Conservation (phyloP, 2,888 invertebrate genomes). For the Zelleria hepariella region DNA sequence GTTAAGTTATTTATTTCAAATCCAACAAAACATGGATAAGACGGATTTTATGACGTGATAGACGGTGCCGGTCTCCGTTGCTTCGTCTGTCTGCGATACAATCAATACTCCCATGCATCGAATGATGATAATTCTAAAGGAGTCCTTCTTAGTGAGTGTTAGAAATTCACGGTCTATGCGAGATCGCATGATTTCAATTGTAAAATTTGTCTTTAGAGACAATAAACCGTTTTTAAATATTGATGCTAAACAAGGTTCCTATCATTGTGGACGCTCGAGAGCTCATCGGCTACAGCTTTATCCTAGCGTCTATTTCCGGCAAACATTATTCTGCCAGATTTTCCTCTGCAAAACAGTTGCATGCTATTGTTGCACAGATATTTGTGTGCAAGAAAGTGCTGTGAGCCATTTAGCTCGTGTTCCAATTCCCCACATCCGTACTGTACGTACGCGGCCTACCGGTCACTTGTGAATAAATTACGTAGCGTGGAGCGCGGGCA, state of each 20-base stretch:
- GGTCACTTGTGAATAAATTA: neutral
- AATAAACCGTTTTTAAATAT: no score
- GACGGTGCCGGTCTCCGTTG: neutral
- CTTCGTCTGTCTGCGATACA: no score
- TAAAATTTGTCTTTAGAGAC: no score
- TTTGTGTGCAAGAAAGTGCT: neutral
- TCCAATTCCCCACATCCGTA: conserved; percentile 5
- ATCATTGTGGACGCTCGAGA: no score
- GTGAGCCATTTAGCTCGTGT: neutral
- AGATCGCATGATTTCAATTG: no score
- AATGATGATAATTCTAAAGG: no score
- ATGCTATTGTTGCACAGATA: neutral
- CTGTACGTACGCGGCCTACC: neutral
- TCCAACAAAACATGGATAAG: neutral
- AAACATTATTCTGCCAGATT: neutral
- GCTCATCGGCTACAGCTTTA: no score
- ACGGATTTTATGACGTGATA: neutral
- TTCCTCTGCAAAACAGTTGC: neutral
- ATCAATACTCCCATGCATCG: no score
- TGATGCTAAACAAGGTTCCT: no score
- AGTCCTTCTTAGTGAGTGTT: no score
- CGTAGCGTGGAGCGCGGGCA: neutral
- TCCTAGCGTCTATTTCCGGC: neutral
- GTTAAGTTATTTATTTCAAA: no score
- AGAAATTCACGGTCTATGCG: no score